These are phyloP conservation scores for Mico argentatus DNA, from an alignment of 2,797 vertebrate species.

Conservation along the genomic window DNA sequence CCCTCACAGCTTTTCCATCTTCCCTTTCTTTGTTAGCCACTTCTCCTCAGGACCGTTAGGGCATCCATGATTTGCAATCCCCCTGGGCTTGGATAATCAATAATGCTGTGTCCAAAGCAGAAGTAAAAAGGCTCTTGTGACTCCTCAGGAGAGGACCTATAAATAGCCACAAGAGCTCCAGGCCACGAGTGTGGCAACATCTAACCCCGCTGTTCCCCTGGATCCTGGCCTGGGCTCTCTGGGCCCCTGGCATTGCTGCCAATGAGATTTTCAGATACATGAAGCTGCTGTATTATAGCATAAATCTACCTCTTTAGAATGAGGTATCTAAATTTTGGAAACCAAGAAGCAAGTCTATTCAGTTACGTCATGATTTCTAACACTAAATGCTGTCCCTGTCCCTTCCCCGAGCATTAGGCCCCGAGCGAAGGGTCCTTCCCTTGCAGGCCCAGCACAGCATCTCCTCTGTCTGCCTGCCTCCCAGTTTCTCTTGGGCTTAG, in stretches of 20 bases:
- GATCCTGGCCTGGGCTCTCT: neutral
- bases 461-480: neutral
- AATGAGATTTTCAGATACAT: neutral
- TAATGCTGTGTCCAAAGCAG: neutral
- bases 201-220: neutral
- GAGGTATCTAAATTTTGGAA: neutral
- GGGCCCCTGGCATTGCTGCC: neutral
- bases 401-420: neutral
- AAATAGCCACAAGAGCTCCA: neutral
- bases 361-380: neutral
- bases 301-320: neutral
- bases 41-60: neutral
- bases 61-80: neutral
- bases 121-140: neutral
- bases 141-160: constrained; percentile 1
- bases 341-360: neutral
- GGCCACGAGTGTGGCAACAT: neutral
- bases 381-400: neutral
- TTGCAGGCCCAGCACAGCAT: neutral
- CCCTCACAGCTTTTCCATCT: neutral
- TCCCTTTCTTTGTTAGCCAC: neutral
- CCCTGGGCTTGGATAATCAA: neutral
- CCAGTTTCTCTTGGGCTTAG: neutral
- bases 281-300: neutral
- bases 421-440: neutral